These are phyloP conservation scores for Nymphicus hollandicus DNA, from an alignment of 2,113 vertebrate genomes.

Conservation along the genomic window DNA sequence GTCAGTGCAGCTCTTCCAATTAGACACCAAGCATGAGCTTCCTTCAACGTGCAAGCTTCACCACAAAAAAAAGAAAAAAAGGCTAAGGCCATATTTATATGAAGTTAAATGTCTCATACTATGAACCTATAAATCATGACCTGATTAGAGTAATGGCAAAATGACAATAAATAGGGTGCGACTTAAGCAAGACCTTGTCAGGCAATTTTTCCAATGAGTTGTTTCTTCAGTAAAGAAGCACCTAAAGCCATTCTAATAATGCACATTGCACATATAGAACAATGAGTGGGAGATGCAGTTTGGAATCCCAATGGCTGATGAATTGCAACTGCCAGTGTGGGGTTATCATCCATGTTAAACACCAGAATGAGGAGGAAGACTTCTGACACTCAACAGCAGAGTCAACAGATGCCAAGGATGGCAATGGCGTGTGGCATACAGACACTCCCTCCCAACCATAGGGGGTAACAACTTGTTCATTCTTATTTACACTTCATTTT, in stretches of 20 bases:
- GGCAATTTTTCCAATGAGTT: not conserved
- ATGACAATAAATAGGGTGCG: not conserved
- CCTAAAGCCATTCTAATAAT: not conserved
- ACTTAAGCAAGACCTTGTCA: not conserved
- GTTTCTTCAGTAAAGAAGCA: not conserved
- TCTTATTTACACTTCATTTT: not conserved
- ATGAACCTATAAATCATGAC: not conserved
- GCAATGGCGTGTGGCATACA: rapidly evolving
- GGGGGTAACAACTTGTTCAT: not conserved
- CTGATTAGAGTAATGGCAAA: not conserved
- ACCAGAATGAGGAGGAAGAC: not conserved
- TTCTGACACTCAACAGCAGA: not conserved
- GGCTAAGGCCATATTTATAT: not conserved
- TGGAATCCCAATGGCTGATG: not conserved
- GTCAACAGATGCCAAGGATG: not conserved
- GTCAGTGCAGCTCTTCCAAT: not conserved
- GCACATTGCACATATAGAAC: rapidly evolving
- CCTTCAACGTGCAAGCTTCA: not conserved
- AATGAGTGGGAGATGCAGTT: not conserved
- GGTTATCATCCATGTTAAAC: not conserved
- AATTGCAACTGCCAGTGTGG: not conserved
- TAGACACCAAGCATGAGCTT: rapidly evolving
- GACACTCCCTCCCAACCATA: rapidly evolving
- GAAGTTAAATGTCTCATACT: rapidly evolving
- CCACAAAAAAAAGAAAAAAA: not conserved